These are phyloP conservation scores for Ibycter americanus DNA, from an alignment of 2,797 vertebrate genomes.

Conservation along the genomic window DNA sequence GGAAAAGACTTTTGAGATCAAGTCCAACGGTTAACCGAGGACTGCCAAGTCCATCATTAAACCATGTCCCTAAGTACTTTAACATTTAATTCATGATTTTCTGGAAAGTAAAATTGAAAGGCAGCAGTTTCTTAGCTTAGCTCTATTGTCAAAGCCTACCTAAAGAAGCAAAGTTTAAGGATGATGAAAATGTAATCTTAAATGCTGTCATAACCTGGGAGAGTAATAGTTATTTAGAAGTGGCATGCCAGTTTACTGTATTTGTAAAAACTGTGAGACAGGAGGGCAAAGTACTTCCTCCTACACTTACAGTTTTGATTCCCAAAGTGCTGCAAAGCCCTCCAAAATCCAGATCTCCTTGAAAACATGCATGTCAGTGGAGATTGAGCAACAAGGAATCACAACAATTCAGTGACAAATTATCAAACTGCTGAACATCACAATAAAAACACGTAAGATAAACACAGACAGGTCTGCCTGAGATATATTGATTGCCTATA, in stretches of 20 bases:
- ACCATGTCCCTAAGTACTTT: too few relatives aligned
- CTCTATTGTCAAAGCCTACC: background rate
- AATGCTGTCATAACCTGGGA: background rate
- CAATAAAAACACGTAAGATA: background rate
- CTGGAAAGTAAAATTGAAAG: background rate
- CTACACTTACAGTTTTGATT: background rate
- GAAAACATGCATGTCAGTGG: background rate
- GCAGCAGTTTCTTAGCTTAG: background rate
- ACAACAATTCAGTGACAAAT: background rate
- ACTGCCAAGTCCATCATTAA: too few relatives aligned
- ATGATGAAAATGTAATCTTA: background rate
- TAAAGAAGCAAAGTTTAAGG: background rate
- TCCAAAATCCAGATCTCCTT: background rate
- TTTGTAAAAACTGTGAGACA: background rate
- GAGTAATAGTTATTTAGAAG: background rate
- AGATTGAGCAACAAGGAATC: background rate
- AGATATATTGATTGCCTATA: background rate
- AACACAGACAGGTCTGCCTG: background rate
- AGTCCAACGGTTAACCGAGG: too few relatives aligned
- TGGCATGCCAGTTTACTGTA: background rate
- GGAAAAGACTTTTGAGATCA: too few relatives aligned
- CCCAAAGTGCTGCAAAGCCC: background rate
- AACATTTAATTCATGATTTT: background rate
- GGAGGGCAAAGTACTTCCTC: background rate
- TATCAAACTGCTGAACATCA: background rate